Percentiles rank a stretch among this genome's conserved stretches.
These are phyloP conservation scores for Cryptocephalus moraei DNA, from an alignment of 2,888 invertebrate genomes.

Conservation along the genomic window DNA sequence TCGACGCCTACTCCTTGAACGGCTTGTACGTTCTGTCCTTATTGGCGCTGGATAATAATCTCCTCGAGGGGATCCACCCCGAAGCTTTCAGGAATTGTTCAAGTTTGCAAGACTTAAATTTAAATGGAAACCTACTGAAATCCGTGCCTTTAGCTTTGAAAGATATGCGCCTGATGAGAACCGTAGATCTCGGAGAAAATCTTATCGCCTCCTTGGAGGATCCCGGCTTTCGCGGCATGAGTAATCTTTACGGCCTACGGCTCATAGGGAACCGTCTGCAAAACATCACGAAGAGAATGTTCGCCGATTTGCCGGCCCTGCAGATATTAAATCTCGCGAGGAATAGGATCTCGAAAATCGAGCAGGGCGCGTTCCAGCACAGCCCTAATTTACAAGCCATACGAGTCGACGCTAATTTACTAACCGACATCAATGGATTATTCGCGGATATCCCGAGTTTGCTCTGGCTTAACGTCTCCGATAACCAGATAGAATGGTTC, in stretches of 20 bases:
- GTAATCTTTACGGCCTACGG: conserved; percentile 76
- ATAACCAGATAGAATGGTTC: conserved; percentile 81
- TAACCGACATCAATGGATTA: conserved; percentile 72
- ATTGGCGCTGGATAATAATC: conserved; percentile 78
- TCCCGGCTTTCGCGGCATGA: conserved; percentile 73
- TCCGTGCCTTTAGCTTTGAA: conserved; percentile 71
- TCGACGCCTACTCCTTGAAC: conserved; percentile 79
- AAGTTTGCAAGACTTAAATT: conserved; percentile 79
- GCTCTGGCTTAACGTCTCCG: conserved; percentile 84
- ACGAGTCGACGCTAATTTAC: conserved; percentile 73
- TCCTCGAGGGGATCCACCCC: conserved; percentile 71
- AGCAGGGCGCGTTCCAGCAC: conserved; percentile 71
- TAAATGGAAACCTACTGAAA: conserved; percentile 77
- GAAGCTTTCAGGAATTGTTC: conserved; percentile 87
- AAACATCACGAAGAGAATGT: conserved; percentile 70
- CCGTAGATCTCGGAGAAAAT: conserved; percentile 88
- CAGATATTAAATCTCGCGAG: conserved; percentile 82
- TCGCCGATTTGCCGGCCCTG: conserved; percentile 67
- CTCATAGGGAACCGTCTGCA: conserved; percentile 81
- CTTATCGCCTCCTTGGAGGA: conserved; percentile 70
- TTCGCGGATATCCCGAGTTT: conserved; percentile 75
- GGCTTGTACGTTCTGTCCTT: conserved; percentile 79
- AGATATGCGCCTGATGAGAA: conserved; percentile 76
- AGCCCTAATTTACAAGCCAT: conserved; percentile 76
- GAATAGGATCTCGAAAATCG: conserved; percentile 69